Percentiles rank a stretch among this genome's conserved stretches.
Evolutionary conservation across 1,140 invertebrate genomes (phyloP).

Genomic region (Drosophila nigrodunni): DNA sequence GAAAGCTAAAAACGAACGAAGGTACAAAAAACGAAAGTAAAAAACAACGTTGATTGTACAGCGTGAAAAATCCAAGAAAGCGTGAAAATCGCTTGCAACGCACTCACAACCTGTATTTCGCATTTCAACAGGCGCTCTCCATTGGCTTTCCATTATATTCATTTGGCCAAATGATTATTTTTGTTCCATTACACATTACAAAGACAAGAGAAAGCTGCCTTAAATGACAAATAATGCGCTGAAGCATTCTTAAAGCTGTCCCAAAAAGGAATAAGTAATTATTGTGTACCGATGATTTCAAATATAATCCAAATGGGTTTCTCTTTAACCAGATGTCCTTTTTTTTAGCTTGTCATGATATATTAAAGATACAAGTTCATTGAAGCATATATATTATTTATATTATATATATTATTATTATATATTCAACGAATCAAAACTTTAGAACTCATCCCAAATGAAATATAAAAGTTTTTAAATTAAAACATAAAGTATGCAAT

Average conservation of each 20-base stretch:
- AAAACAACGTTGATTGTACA: slow-evolving; percentile 9
- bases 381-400: background rate
- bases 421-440: too few relatives aligned
- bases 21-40: slow-evolving; percentile 30
- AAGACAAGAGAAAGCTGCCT: slow-evolving; percentile 3
- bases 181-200: slow-evolving; percentile 23
- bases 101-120: slow-evolving; percentile 14
- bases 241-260: slow-evolving; percentile 5
- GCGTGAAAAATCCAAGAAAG: slow-evolving; percentile 67
- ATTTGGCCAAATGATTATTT: slow-evolving; percentile 24
- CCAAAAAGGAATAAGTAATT: slow-evolving; percentile 23
- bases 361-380: slow-evolving; percentile 8
- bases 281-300: slow-evolving; percentile 2
- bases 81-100: slow-evolving; percentile 67
- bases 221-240: slow-evolving; percentile 17
- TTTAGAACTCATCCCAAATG: too few relatives aligned
- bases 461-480: background rate
- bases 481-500: background rate
- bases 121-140: slow-evolving; percentile 21
- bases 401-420: too few relatives aligned
- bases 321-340: slow-evolving; percentile 1
- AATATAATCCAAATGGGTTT: slow-evolving; percentile 31
- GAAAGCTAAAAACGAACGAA: slow-evolving; percentile 26
- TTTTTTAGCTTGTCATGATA: background rate
- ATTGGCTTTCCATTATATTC: slow-evolving; percentile 15